Percentiles rank a stretch among this genome's conserved stretches.
Evolutionary conservation across 2,797 vertebrate species (phyloP).

Genomic region (Malacoraja senta): DNA sequence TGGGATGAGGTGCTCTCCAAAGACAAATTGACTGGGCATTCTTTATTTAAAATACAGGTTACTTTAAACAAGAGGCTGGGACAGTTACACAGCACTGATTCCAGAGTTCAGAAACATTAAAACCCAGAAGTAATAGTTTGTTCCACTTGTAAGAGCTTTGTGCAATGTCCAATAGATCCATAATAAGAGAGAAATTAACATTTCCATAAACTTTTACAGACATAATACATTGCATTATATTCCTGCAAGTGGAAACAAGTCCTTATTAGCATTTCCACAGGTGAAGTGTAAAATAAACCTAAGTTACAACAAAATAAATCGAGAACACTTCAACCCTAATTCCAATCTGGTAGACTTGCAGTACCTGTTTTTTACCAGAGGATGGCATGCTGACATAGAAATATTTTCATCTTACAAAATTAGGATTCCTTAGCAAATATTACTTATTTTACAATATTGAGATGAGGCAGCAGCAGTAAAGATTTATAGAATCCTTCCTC

Average conservation of each 20-base stretch:
- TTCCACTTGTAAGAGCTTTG: background rate
- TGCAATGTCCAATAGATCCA: background rate
- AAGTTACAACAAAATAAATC: background rate
- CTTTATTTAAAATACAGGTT: background rate
- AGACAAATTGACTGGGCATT: background rate
- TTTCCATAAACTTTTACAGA: background rate
- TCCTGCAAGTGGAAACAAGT: background rate
- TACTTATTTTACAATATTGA: background rate
- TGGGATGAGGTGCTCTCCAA: background rate
- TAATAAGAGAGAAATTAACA: background rate
- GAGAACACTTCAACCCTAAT: background rate
- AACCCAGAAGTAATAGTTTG: background rate
- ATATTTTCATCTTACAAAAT: background rate
- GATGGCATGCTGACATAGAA: background rate
- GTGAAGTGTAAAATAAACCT: background rate
- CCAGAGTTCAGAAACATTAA: background rate
- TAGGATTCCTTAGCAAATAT: background rate
- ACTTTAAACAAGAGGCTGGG: background rate
- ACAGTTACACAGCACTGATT: background rate
- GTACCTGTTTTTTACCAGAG: background rate
- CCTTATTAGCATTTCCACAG: background rate
- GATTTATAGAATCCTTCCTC: background rate
- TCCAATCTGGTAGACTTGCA: background rate
- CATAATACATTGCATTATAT: background rate
- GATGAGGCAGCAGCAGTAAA: background rate